These are phyloP conservation scores for Lithodes maja DNA, from an alignment of 2,888 invertebrate genomes.

Conservation along the genomic window DNA sequence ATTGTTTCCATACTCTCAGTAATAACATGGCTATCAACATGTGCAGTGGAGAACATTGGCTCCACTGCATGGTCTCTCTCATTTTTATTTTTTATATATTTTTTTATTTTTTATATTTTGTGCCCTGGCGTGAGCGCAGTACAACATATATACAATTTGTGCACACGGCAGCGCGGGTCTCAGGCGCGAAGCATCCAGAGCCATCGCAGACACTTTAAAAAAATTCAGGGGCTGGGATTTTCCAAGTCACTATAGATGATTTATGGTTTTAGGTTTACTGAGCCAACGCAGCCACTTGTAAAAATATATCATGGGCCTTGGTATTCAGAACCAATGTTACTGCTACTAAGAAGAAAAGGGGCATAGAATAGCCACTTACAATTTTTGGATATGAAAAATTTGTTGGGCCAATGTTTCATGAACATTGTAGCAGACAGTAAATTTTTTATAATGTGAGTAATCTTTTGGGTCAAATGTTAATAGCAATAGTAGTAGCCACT, in stretches of 20 bases:
- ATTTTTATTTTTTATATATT: constrained; percentile 45
- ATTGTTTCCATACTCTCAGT: constrained; percentile 69
- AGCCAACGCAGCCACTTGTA: too few relatives aligned
- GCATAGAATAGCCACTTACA: too few relatives aligned
- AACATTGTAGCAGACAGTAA: too few relatives aligned
- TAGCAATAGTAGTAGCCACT: too few relatives aligned
- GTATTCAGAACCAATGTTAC: too few relatives aligned
- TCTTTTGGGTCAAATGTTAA: too few relatives aligned
- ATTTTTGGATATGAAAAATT: too few relatives aligned
- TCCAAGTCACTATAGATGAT: not conserved
- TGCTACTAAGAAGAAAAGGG: too few relatives aligned
- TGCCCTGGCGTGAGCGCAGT: constrained; percentile 57
- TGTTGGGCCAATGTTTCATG: too few relatives aligned
- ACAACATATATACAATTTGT: constrained; percentile 66
- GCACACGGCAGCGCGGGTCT: constrained; percentile 66
- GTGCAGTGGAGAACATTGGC: constrained; percentile 43
- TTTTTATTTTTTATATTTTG: constrained; percentile 56
- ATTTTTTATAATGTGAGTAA: too few relatives aligned
- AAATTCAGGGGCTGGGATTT: not conserved
- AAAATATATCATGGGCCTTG: too few relatives aligned
- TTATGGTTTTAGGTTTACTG: too few relatives aligned
- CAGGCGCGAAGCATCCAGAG: constrained; percentile 44
- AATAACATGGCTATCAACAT: constrained; percentile 70
- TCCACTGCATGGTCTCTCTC: constrained; percentile 39
- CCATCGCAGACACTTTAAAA: constrained; percentile 32